Conservation (phyloP, 1,140 invertebrate species). For the Heliconius himera region DNA sequence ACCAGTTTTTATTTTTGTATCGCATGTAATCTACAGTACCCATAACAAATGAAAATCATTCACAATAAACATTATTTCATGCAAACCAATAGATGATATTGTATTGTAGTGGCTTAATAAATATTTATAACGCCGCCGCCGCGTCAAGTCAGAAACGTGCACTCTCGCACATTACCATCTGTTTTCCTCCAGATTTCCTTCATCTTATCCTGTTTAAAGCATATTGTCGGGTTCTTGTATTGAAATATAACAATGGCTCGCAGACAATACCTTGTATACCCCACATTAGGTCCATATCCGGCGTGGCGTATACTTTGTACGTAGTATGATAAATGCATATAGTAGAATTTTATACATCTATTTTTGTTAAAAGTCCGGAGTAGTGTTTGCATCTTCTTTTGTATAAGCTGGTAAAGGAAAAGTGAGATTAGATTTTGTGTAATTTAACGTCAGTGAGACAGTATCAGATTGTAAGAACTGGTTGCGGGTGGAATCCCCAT, state of each 20-base stretch:
- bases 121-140: background rate
- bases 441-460: no score
- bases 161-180: background rate
- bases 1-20: no score
- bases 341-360: background rate
- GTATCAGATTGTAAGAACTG: no score
- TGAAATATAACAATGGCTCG: slow-evolving; percentile 26
- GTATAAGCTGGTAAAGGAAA: no score
- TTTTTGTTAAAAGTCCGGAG: no score
- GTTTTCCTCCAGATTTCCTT: slow-evolving; percentile 4
- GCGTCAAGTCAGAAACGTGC: background rate
- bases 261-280: slow-evolving; percentile 21
- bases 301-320: background rate
- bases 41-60: background rate
- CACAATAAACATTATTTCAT: background rate
- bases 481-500: no score
- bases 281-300: slow-evolving; percentile 9
- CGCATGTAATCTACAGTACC: no score
- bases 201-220: slow-evolving; percentile 3
- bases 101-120: background rate
- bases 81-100: background rate
- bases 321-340: background rate
- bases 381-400: no score
- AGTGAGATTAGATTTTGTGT: no score
- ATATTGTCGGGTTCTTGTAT: slow-evolving; percentile 23